A percentile compares a stretch with the other conserved stretches of the same genome.
phyloP scores from a whole-genome alignment of 1,140 invertebrate species.

The Heliconius congener region DNA sequence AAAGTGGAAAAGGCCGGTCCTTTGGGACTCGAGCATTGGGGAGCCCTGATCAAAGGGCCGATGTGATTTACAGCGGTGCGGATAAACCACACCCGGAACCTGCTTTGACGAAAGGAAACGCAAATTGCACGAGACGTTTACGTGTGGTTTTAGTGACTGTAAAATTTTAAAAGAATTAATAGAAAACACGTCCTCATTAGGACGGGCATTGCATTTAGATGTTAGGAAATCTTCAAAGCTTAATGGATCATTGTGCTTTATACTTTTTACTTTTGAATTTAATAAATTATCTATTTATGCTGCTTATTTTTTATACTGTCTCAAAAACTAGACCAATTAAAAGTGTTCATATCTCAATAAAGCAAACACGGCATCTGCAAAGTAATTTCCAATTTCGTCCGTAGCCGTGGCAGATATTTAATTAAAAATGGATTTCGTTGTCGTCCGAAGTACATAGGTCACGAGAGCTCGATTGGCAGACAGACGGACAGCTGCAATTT shows the following conservation, averaged over 20 bases:
- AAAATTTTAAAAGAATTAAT: conserved; percentile 40
- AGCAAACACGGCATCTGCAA: background rate
- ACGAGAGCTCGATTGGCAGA: conserved; percentile 32
- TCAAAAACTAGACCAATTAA: background rate
- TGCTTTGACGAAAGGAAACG: conserved; percentile 45
- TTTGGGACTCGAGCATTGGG: conserved; percentile 36
- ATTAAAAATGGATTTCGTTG: conserved; percentile 37
- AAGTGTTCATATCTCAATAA: conserved; percentile 2
- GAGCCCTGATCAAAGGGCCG: conserved; percentile 52
- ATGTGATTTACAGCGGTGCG: conserved; percentile 52
- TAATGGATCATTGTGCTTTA: background rate
- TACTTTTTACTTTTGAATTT: background rate
- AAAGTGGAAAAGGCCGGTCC: conserved; percentile 41
- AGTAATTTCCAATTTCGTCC: conserved; percentile 8
- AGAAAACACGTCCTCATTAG: conserved; percentile 26
- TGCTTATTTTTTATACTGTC: background rate
- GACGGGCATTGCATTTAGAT: conserved; percentile 2
- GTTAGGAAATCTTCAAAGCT: conserved; percentile 2
- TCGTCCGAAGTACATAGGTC: conserved; percentile 33
- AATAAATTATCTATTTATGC: background rate
- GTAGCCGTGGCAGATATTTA: conserved; percentile 24
- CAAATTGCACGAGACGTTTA: conserved; percentile 36
- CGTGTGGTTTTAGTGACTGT: conserved; percentile 38
- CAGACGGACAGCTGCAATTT: conserved; percentile 40
- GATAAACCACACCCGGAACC: conserved; percentile 56